Base-by-base conservation (phyloP, 2,113 vertebrate species). In the Sialia sialis region DNA sequence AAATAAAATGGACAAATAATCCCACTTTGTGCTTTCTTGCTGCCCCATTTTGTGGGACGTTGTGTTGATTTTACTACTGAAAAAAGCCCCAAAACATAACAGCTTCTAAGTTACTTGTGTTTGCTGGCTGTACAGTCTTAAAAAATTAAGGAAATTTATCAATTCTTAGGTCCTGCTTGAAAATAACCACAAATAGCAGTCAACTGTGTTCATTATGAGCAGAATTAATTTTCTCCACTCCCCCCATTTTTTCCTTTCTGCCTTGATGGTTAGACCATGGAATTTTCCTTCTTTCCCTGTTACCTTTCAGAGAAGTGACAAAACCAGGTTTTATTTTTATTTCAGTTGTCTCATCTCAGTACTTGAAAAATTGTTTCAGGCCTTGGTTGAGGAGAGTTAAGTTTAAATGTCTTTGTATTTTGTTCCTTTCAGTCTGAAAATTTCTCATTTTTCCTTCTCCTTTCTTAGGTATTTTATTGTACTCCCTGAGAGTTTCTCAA, bases 81-180 rank as follows among this genome's bases (percentile, higher is more conserved):
- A 69, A 63, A 41, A 27, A 34, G 3, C 0, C 3, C 7, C 8
- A n/a, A 4, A 54, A 20, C 5, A 3, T 8, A 34, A 51, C 6
- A 41, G 23, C 16, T 62, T 46, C 32, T 22, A 67, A 52, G 22
- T 17, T 52, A 22, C 23, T 67, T 29, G 6, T 39, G 4, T 85
- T 80, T 86, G 5, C 43, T 79, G 8, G 34, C 29, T 68, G 7
- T 48, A 59, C 1, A 4, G 30, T 21, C 22, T 43, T n/a, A 19
- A 43, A 76, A 82, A 79, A 51, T 8, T n/a, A 58, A 39, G 4
- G 5, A 68, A 73, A 39, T 43, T 43, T 25, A 59, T 51, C 26
- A 66, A 13, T 41, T 68, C 16, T 52, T 70, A 34, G 6, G 0
- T 16, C 75, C 21, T 56, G 30, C 39, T 59, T 49, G 39, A 86